A percentile compares a stretch with the other conserved stretches of the same genome.
Evolutionary conservation across 35 echinoderm and acorn worm species (phyloP).

Genomic region (Apostichopus japonicus): DNA sequence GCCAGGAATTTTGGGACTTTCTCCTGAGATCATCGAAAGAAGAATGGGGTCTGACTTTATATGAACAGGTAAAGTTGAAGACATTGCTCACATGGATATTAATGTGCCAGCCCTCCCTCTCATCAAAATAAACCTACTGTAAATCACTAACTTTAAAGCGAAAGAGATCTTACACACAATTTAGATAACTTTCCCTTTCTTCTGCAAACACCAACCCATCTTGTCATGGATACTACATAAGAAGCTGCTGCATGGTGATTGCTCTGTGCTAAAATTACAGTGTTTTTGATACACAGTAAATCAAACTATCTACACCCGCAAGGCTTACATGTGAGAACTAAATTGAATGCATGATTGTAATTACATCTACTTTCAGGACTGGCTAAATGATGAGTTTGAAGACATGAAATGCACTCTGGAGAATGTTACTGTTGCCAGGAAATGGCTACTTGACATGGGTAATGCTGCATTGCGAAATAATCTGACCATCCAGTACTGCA

Average conservation of each 20-base stretch:
- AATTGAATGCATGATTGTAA: neutral
- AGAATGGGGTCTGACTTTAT: slow-evolving; percentile 58
- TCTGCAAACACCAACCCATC: too few species aligned
- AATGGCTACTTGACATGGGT: slow-evolving; percentile 69
- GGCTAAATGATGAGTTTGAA: slow-evolving; percentile 77
- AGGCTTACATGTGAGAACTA: neutral
- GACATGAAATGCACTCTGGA: slow-evolving; percentile 51
- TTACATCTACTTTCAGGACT: slow-evolving; percentile 30
- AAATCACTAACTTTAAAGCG: too few species aligned
- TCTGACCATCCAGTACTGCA: slow-evolving; percentile 69
- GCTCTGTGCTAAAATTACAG: too few species aligned
- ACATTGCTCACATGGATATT: too few species aligned
- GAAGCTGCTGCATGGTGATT: too few species aligned
- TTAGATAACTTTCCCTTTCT: too few species aligned
- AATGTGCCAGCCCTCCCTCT: too few species aligned
- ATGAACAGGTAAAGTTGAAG: slow-evolving; percentile 52
- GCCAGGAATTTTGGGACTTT: slow-evolving; percentile 61
- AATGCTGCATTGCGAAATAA: slow-evolving; percentile 53
- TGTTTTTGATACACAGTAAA: too few species aligned
- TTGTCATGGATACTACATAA: too few species aligned
- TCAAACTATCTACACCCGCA: too few species aligned
- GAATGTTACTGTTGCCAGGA: slow-evolving; percentile 61
- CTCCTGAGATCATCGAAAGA: slow-evolving; percentile 46
- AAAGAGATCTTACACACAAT: too few species aligned
- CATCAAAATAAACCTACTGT: too few species aligned